These are phyloP conservation scores for Micromesistius poutassou DNA, from an alignment of 2,797 vertebrate species.

Conservation along the genomic window DNA sequence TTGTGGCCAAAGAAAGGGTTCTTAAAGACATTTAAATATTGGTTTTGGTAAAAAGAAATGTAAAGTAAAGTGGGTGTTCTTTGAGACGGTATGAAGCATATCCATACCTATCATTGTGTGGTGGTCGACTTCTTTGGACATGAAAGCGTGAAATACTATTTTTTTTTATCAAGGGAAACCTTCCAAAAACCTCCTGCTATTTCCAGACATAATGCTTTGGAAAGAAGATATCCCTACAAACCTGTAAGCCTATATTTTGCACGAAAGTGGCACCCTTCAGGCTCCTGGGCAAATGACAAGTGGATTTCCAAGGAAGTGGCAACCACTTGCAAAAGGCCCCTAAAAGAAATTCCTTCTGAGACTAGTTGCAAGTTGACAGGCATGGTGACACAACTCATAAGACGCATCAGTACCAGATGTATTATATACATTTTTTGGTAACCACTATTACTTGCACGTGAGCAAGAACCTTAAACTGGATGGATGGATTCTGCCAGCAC, in stretches of 20 bases:
- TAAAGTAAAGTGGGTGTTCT: slow-evolving; percentile 48
- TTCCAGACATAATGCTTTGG: slow-evolving; percentile 76
- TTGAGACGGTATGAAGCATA: slow-evolving; percentile 54
- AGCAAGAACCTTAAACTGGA: slow-evolving; percentile 72
- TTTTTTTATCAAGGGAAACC: slow-evolving; percentile 68
- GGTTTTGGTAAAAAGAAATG: slow-evolving; percentile 55
- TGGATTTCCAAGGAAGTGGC: slow-evolving; percentile 58
- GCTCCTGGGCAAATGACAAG: slow-evolving; percentile 65
- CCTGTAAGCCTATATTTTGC: slow-evolving; percentile 63
- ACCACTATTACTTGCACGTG: slow-evolving; percentile 77
- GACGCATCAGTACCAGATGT: slow-evolving; percentile 78
- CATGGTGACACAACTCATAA: slow-evolving; percentile 72
- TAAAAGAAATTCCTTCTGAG: slow-evolving; percentile 70
- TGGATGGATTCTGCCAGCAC: slow-evolving; percentile 68
- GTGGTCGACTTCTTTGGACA: slow-evolving; percentile 76
- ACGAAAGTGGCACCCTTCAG: slow-evolving; percentile 72
- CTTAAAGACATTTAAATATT: slow-evolving; percentile 66
- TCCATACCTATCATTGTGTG: slow-evolving; percentile 66
- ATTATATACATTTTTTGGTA: slow-evolving; percentile 83
- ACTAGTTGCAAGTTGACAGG: slow-evolving; percentile 70
- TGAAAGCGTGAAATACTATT: slow-evolving; percentile 63
- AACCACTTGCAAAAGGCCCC: slow-evolving; percentile 64
- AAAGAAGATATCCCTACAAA: slow-evolving; percentile 75
- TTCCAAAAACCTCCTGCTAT: slow-evolving; percentile 68
- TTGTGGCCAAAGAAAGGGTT: slow-evolving; percentile 63